phyloP scores from a whole-genome alignment of 2,888 invertebrate genomes.

The Hydropsyche betteni region DNA sequence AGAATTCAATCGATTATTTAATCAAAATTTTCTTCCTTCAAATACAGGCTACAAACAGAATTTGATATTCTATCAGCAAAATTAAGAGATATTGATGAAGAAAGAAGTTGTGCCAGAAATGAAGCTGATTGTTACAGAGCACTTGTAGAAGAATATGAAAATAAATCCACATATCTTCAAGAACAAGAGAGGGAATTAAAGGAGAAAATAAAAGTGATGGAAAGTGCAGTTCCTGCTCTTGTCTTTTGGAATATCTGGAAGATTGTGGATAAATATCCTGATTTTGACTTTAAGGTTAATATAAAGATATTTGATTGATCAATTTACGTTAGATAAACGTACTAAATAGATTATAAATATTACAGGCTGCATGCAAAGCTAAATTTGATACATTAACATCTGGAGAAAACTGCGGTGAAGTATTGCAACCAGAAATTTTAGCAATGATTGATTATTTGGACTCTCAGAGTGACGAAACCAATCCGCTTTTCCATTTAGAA shows the following conservation, averaged over 20 bases:
- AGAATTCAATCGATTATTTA: too few species aligned
- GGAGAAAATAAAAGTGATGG: conserved; percentile 67
- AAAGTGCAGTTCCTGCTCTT: conserved; percentile 71
- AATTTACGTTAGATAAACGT: background rate
- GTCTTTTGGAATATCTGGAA: conserved; percentile 70
- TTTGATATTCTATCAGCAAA: conserved; percentile 69
- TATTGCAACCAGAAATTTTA: conserved; percentile 35
- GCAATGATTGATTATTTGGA: conserved; percentile 32
- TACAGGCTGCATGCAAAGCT: conserved; percentile 42
- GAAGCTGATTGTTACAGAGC: conserved; percentile 65
- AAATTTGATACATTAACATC: conserved; percentile 34
- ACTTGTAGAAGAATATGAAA: conserved; percentile 66
- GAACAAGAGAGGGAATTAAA: conserved; percentile 65
- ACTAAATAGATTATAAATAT: background rate
- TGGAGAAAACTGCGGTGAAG: conserved; percentile 22
- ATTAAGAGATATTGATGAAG: conserved; percentile 69
- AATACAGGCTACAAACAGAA: conserved; percentile 68
- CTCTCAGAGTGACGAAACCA: conserved; percentile 23
- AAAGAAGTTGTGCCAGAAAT: conserved; percentile 65
- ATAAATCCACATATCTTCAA: conserved; percentile 63
- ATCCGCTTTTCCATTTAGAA: conserved; percentile 41
- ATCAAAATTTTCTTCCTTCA: conserved; percentile 3
- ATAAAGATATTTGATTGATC: background rate
- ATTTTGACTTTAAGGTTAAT: conserved; percentile 40
- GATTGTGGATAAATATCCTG: conserved; percentile 53